Evolutionary conservation across 2,888 invertebrate genomes (phyloP), one percentile per base, ranked within the genome.

Genomic region (Pecten maximus): DNA sequence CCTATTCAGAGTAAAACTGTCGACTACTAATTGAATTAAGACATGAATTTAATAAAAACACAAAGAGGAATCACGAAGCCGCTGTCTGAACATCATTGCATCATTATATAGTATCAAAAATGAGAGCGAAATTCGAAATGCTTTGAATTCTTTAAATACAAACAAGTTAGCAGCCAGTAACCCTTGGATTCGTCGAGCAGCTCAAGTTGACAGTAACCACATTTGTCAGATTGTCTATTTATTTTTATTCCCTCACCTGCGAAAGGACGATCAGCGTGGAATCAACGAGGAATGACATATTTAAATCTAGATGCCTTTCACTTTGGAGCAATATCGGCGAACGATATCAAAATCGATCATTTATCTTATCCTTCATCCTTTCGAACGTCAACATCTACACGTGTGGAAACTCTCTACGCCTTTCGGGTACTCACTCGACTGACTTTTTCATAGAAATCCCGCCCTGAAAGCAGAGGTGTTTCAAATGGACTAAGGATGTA

Each of bases 201-300:
- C 44, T 44, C 12, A 44, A 44, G 44, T 44, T 44, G 44, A 44
- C 44, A 44, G 44, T 12, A 10, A 10, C 6, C 44, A 44, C 44
- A n/a, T n/a, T n/a, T n/a, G n/a, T n/a, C n/a, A n/a, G n/a, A n/a
- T n/a, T n/a, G n/a, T 8, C 44, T 44, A 4, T 44, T 44, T 54
- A 23, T 8, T 54, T n/a, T 6, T 54, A 2, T 54, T 54, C 35
- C 35, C 35, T 35, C 35, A 98, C 98, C 97, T 98, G 98, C 89
- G 98, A 98, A 95, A 98, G 97, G 93, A 98, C 97, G 96, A 99
- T 98, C 93, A 98, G 98, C 92, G 98, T 97, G 74, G 98, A 98
- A 97, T 99, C 98, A 96, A 98, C 98, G 90, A 98, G 97, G 96
- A 98, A 98, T 94, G 98, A 98, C 99, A 99, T 99, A 74, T 44